These are phyloP conservation scores for Julus scanicus DNA, from an alignment of 2,888 invertebrate species.

Conservation along the genomic window DNA sequence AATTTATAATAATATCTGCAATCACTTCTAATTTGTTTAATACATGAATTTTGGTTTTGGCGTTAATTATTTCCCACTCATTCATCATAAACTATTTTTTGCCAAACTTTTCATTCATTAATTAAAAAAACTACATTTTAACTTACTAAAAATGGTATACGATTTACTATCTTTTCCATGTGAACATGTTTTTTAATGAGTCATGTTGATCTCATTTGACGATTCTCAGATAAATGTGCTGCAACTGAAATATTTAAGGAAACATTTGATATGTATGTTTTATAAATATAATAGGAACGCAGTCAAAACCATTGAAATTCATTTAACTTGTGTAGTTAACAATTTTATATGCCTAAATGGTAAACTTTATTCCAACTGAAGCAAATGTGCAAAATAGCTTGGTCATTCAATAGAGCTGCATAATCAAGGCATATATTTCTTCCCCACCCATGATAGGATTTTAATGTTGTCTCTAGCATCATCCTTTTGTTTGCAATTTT, in stretches of 20 bases:
- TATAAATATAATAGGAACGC: neutral
- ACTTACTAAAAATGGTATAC: conserved; percentile 34
- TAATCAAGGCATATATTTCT: neutral
- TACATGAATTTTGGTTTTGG: too few species aligned
- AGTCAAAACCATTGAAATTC: neutral
- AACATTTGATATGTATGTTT: conserved; percentile 36
- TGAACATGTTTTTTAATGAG: neutral
- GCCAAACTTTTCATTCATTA: neutral
- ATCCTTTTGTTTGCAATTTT: neutral
- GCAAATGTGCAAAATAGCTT: neutral
- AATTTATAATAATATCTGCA: too few species aligned
- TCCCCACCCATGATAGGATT: neutral
- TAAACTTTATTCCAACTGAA: neutral
- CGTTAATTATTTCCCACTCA: neutral
- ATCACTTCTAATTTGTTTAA: too few species aligned
- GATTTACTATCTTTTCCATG: neutral
- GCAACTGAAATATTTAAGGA: neutral
- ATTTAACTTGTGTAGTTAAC: neutral
- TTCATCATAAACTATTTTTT: neutral
- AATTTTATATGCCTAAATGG: neutral
- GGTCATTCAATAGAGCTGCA: neutral
- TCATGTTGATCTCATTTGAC: neutral
- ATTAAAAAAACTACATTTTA: neutral
- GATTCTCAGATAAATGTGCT: neutral
- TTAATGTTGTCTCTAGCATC: conserved; percentile 35